Conservation (phyloP, 37 sponge, comb jelly and placozoan genomes). For the Spongilla lacustris region DNA sequence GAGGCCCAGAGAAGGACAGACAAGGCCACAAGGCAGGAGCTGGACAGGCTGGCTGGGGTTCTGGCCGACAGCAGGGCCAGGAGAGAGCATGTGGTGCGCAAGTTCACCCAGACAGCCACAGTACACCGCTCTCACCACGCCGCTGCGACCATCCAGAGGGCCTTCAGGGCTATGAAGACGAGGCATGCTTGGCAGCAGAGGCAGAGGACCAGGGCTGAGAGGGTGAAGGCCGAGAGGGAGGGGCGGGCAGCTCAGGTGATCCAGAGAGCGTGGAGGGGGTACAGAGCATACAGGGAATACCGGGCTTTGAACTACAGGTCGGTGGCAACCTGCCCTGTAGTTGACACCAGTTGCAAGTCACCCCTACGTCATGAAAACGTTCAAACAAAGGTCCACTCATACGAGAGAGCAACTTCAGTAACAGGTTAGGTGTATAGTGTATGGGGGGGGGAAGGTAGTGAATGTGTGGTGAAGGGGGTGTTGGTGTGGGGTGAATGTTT, state of each 20-base stretch:
- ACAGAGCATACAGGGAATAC: conserved; percentile 23
- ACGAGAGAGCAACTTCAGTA: conserved; percentile 45
- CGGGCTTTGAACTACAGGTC: conserved; percentile 32
- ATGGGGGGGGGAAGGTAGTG: neutral
- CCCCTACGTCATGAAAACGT: neutral
- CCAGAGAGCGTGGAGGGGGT: conserved; percentile 55
- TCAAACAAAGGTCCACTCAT: conserved; percentile 13
- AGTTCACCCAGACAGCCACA: conserved; percentile 38
- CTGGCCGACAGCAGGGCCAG: conserved; percentile 55
- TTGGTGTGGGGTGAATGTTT: neutral
- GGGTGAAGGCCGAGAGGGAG: neutral
- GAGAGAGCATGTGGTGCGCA: conserved; percentile 24
- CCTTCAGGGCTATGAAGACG: conserved; percentile 33
- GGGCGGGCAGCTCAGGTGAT: conserved; percentile 48
- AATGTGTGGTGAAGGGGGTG: neutral
- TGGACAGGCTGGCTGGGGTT: conserved; percentile 46
- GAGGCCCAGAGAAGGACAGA: conserved; percentile 67
- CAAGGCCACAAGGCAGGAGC: conserved; percentile 54
- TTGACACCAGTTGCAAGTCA: neutral
- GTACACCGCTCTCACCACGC: conserved; percentile 59
- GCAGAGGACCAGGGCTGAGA: neutral
- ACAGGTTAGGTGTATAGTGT: conserved; percentile 34
- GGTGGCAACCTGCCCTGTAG: conserved; percentile 59
- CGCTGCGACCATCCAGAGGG: conserved; percentile 65
- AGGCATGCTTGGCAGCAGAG: neutral